Evolutionary conservation across 2,888 invertebrate genomes (phyloP).

Genomic region (Lasioglossum malachurum): DNA sequence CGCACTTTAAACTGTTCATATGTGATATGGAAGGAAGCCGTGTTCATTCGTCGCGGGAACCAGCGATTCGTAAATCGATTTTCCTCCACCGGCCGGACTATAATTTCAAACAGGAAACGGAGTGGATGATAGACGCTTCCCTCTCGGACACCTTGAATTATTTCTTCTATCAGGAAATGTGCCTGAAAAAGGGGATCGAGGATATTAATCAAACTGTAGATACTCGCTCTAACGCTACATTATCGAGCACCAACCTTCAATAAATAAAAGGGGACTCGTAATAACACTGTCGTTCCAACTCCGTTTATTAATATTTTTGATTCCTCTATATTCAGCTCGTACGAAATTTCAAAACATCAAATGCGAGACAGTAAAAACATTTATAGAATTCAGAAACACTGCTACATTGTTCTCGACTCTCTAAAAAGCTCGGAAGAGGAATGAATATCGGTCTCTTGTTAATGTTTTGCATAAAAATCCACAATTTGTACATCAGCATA

Average conservation of each 20-base stretch:
- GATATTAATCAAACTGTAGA: background rate
- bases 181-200: slow-evolving; percentile 6
- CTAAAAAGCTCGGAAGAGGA: background rate
- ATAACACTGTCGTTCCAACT: background rate
- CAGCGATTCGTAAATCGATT: slow-evolving; percentile 33
- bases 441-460: background rate
- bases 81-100: slow-evolving; percentile 19
- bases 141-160: slow-evolving; percentile 20
- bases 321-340: background rate
- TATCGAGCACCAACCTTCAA: background rate
- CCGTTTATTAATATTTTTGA: background rate
- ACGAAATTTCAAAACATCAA: background rate
- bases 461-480: no score
- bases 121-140: slow-evolving; percentile 23
- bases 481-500: no score
- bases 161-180: slow-evolving; percentile 27
- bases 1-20: background rate
- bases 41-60: slow-evolving; percentile 14
- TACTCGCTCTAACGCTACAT: background rate
- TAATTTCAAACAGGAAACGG: slow-evolving; percentile 27
- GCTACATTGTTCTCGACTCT: background rate
- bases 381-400: background rate
- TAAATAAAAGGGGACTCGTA: background rate
- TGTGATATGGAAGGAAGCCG: background rate
- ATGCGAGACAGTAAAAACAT: background rate